Evolutionary conservation across 1,140 invertebrate species (phyloP).

Genomic region (Bombus confusus): DNA sequence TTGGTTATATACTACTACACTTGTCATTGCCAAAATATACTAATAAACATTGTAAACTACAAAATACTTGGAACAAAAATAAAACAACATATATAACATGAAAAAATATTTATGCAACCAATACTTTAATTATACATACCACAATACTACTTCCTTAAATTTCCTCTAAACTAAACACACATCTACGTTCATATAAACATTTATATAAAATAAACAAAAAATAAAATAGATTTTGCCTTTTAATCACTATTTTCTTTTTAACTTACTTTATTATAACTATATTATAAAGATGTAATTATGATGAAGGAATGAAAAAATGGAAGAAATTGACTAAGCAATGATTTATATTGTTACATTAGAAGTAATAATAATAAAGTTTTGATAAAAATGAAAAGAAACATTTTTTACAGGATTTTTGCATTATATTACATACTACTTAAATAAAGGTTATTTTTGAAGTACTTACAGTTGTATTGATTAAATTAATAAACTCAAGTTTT

Average conservation of each 20-base stretch:
- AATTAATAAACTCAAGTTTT: conserved; percentile 42
- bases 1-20: not conserved
- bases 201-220: not conserved
- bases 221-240: not conserved
- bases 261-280: not conserved
- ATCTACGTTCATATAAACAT: not conserved
- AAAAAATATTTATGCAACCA: not conserved
- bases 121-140: not conserved
- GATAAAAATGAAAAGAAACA: not conserved
- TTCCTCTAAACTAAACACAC: not conserved
- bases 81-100: not conserved
- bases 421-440: not conserved
- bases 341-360: conserved; percentile 1
- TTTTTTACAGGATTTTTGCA: not conserved
- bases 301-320: not conserved
- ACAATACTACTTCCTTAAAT: too few relatives aligned
- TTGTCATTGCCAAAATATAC: not conserved
- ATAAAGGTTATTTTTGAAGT: conserved; percentile 12
- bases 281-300: not conserved
- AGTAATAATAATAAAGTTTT: not conserved
- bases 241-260: not conserved
- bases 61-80: not conserved
- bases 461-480: conserved; percentile 13
- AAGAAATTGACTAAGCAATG: not conserved
- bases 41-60: not conserved